Evolutionary conservation across 92 coral and sea anemone genomes (phyloP), one percentile per base, ranked within the genome.

Genomic region (Epizoanthus scotinus): DNA sequence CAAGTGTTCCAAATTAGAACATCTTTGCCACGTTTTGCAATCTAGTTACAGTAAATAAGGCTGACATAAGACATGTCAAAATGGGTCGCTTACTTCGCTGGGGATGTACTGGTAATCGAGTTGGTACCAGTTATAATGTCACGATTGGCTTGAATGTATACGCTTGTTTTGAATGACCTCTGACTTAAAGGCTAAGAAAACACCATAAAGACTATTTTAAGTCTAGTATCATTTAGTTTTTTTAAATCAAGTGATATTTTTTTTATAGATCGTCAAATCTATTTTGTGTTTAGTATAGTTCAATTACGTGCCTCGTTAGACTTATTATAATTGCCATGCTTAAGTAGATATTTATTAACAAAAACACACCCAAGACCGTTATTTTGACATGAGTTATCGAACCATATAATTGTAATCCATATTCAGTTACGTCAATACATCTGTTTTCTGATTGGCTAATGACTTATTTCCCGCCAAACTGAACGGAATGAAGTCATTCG

Each of bases 401-500:
- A 59, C 34, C 24, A 36, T 40, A 56, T 15, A 14, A 24, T 67
- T 10, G 38, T 6, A 18, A 14, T n/a, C 67, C n/a, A 13, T 60
- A 59, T 18, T 59, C 59, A 36, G 81, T 75, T 34, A 58, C 67
- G n/a, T 25, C 66, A 75, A 17, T 18, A 34, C 24, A 9, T 25
- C 68, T 34, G 58, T 2, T 3, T 13, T 12, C 17, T 75, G 81
- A 75, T 75, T 75, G 81, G 81, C 42, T 58, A 5, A 3, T 59
- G 22, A 3, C 6, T 6, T 17, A 14, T 75, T 75, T 73, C 81
- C 81, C 81, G 81, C 81, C 81, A 58, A 38, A 58, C 24, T 29
- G 57, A 60, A 75, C 56, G 21, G 26, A 19, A 75, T 75, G 81
- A 75, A 75, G 81, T 75, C 81, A 75, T 75, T 24, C 69, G 17